Base-by-base conservation (phyloP, 2,797 vertebrate genomes). In the Labroides dimidiatus region DNA sequence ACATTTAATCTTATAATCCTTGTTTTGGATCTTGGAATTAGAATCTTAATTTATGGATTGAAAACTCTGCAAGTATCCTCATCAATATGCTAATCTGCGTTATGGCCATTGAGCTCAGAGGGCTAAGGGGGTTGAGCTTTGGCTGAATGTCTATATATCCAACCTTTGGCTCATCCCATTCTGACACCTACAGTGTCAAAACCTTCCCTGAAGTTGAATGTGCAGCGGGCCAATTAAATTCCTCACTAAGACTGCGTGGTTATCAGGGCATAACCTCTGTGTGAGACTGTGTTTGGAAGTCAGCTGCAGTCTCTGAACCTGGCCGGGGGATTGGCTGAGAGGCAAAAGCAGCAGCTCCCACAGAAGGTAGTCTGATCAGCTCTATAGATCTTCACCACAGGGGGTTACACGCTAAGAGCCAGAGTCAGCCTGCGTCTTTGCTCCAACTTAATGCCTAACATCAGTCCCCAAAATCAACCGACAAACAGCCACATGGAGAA, bases 181-280 rank as follows among this genome's bases (percentile, higher is more conserved):
- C 84, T 86, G 81, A 84, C 85, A 78, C 83, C 60, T 37, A 45
- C 59, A n/a, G 77, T 85, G 82, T 81, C 80, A 80, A 84, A 82
- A 84, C 78, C 80, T 81, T 78, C 84, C 84, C 80, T 12, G 68
- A 76, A 89, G 85, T 87, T 66, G 78, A 85, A 90, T 68, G 80
- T 58, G 80, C 84, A 84, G 67, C 23, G 62, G 78, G 81, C 87
- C 87, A 90, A 91, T 90, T 88, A 92, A 89, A 89, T 72, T 71
- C 66, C 71, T 75, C 78, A 37, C 77, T 78, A 82, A 80, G 76
- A 76, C 82, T 53, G 72, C 59, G 81, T 54, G 85, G 78, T 90
- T 88, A 89, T 82, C 85, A 80, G 85, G 86, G 81, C 84, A 76
- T 70, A 78, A 89, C 86, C 85, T 63, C 62, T 47, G 72, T 62